A percentile compares a stretch with the other conserved stretches of the same genome.
These are phyloP conservation scores for Neolamprologus devosi DNA, from an alignment of 2,113 vertebrate species.

Conservation along the genomic window DNA sequence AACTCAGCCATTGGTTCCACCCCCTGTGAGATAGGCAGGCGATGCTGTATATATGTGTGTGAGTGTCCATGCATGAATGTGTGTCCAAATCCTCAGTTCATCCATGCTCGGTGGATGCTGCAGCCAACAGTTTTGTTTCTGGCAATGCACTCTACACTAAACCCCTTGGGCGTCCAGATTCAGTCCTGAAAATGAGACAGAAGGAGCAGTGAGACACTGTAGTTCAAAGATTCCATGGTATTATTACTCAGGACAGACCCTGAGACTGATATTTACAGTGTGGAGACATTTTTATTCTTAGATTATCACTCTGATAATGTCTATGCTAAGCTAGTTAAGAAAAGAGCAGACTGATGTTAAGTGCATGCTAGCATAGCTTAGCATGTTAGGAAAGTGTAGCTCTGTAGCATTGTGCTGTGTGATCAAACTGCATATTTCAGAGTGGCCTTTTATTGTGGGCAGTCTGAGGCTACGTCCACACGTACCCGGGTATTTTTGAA, in stretches of 20 bases:
- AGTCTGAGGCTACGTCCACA: neutral
- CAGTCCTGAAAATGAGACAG: conserved; percentile 42
- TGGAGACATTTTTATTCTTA: neutral
- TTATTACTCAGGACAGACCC: neutral
- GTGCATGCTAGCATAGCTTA: neutral
- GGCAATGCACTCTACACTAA: neutral
- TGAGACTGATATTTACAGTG: neutral
- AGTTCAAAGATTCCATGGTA: fast-evolving
- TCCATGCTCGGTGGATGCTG: neutral
- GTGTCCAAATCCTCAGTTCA: neutral
- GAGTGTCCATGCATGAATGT: neutral
- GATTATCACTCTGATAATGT: neutral
- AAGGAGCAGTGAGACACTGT: neutral
- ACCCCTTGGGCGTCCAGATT: neutral
- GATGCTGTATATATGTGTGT: neutral
- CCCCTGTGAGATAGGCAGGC: neutral
- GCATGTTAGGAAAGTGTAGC: neutral
- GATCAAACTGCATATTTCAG: neutral
- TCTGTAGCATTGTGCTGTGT: neutral
- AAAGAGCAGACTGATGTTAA: neutral
- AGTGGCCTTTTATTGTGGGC: neutral
- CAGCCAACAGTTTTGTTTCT: neutral
- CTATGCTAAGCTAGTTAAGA: neutral
- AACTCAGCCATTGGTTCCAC: neutral
- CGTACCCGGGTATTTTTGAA: no score